Evolutionary conservation across 2,113 vertebrate species (phyloP), one percentile per base, ranked within the genome.

Genomic region (Salvelinus alpinus): DNA sequence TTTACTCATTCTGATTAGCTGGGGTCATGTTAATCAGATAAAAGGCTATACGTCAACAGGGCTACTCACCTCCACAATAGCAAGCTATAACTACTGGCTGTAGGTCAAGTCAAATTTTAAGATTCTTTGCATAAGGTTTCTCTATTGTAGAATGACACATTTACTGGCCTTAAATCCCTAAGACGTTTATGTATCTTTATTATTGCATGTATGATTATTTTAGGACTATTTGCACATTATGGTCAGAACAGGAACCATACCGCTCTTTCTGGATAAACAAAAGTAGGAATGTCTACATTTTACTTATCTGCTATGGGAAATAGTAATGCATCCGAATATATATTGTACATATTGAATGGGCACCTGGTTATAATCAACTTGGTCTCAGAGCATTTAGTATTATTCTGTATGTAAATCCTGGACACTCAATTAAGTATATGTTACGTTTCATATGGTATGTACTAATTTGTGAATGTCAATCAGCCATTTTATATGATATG

Each of bases 171-270:
- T 93, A 92, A 89, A 80, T 75, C 84, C 85, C 85, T 81, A 83
- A 90, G 88, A 89, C 84, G 88, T 90, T 87, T 84, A 81, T 87
- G 59, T 80, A 85, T 91, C 89, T 89, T 88, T 90, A 91, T 78
- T 88, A 90, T 87, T 92, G 93, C 93, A 94, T 93, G 92, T 87
- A 88, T 87, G 80, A 89, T 91, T 91, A 89, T 89, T 92, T 92
- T 90, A 90, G 85, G 80, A 91, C 86, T 87, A 86, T 92, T 94
- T 94, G 93, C 93, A 94, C 93, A 94, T 91, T 88, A 74, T 86
- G 80, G 20, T 84, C 83, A 87, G 87, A 89, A 90, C 86, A 91
- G 87, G 85, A 90, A 82, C 65, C 84, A 85, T 89, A 88, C 85
- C 85, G 82, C 90, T 83, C 86, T 84, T 79, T 86, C 78, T 57